These are phyloP conservation scores for Archips crataeganus DNA, from an alignment of 2,888 invertebrate species.

Conservation along the genomic window DNA sequence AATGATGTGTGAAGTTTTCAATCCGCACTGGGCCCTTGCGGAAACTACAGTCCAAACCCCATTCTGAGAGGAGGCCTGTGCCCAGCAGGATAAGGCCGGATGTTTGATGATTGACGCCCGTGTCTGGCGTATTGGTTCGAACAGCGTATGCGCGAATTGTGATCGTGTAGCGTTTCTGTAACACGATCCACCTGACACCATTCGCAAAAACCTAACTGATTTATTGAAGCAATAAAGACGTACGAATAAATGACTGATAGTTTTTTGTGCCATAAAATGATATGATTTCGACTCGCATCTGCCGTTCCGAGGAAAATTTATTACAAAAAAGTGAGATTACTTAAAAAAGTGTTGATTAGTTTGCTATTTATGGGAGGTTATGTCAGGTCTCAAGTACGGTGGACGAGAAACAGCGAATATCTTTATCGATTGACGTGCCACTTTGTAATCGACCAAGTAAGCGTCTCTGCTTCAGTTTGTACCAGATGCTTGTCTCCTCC, in stretches of 20 bases:
- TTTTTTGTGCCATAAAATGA: slow-evolving; percentile 25
- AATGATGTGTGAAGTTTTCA: too few species aligned
- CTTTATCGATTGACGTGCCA: too few species aligned
- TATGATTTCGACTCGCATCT: slow-evolving; percentile 10
- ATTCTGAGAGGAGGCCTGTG: too few species aligned
- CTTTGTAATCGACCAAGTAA: too few species aligned
- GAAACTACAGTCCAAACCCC: too few species aligned
- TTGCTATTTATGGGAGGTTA: background rate
- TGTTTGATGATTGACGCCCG: too few species aligned
- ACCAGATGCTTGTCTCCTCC: too few species aligned
- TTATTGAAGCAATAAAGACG: slow-evolving; percentile 31
- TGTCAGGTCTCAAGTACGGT: too few species aligned
- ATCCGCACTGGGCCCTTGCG: too few species aligned
- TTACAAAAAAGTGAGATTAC: background rate
- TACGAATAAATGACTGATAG: slow-evolving; percentile 30
- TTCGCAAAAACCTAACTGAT: slow-evolving; percentile 40
- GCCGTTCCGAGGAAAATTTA: background rate
- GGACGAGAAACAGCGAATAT: too few species aligned
- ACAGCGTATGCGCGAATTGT: background rate
- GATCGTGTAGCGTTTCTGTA: slow-evolving; percentile 17
- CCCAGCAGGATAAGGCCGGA: too few species aligned
- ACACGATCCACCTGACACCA: slow-evolving; percentile 29
- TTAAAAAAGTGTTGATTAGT: background rate
- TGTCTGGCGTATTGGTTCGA: background rate
- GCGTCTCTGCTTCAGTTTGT: too few species aligned